These are phyloP conservation scores for Beris chalybata DNA, from an alignment of 2,888 invertebrate genomes.

Conservation along the genomic window DNA sequence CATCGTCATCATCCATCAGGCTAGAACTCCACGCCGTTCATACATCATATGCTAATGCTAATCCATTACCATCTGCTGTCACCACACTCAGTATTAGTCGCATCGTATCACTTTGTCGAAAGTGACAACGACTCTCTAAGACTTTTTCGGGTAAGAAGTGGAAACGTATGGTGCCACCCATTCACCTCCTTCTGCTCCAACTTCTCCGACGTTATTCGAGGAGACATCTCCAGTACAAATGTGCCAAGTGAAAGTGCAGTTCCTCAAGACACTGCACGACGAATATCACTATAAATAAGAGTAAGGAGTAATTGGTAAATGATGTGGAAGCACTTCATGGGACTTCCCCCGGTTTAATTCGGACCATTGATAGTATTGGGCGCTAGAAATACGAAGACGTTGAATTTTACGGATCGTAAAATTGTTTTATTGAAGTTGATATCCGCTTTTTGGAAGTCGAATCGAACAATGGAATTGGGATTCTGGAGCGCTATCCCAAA, in stretches of 20 bases:
- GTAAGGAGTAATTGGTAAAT: slow-evolving; percentile 22
- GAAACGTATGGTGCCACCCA: background rate
- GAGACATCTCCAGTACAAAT: no score
- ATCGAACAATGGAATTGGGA: no score
- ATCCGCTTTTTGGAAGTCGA: background rate
- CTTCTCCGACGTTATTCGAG: background rate
- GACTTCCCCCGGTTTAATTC: no score
- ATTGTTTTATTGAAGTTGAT: slow-evolving; percentile 26
- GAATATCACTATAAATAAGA: slow-evolving; percentile 7
- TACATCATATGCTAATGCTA: slow-evolving; percentile 29
- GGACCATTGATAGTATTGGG: no score
- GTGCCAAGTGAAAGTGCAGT: no score
- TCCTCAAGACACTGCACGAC: background rate
- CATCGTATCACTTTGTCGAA: slow-evolving; percentile 1
- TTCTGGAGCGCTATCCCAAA: no score
- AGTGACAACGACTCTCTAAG: slow-evolving; percentile 20
- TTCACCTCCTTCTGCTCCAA: background rate
- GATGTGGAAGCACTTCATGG: slow-evolving; percentile 21
- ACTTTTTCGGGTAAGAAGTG: slow-evolving; percentile 1
- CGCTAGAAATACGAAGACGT: no score
- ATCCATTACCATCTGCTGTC: slow-evolving; percentile 30
- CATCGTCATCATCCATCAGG: slow-evolving; percentile 27
- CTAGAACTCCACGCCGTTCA: slow-evolving; percentile 7
- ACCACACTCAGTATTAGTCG: slow-evolving; percentile 1
- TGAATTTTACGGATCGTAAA: slow-evolving; percentile 29